Base-by-base conservation (phyloP, 2,113 vertebrate species). In the Antigone vipio region DNA sequence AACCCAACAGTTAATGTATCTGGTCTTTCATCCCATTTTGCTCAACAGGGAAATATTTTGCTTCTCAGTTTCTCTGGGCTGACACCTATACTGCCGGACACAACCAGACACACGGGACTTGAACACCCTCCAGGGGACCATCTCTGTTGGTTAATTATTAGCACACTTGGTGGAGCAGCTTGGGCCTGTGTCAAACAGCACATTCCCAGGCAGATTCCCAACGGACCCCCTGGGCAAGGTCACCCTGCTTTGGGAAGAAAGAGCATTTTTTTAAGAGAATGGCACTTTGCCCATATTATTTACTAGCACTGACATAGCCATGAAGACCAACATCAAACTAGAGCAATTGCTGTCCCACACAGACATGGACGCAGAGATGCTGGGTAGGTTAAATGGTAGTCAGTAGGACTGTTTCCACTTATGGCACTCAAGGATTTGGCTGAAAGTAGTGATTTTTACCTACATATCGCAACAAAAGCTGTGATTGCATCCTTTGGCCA, bases 41-140 rank as follows among this genome's bases (percentile, higher is more conserved):
- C 45, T 69, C 63, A 77, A 16, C 21, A 52, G 24, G 9, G 26
- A 59, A 85, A 68, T 49, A 64, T 16, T 59, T 76, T 83, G 21
- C 21, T 63, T 89, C 44, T 52, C 24, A 13, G 13, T 12, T 59
- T 21, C 42, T 89, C 22, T 1, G 5, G 38, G 18, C 24, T 80
- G 40, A 32, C 63, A 83, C 47, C 30, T 35, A 5, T 15, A 18
- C 30, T 45, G n/a, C n/a, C 75, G 80, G 63, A 47, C 45, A 79
- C 50, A 42, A 24, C 34, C 0, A 0, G 75, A 24, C 53, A 44
- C 18, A 44, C 16, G 68, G 73, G 72, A 47, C 30, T 42, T n/a
- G 32, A 68, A 9, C 44, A 68, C 20, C 26, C 34, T 38, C 53
- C 11, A 4, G 7, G 27, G 21, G 27, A 35, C 9, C 1, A 0